phyloP scores from a whole-genome alignment of 2,113 vertebrate species.

The Dascyllus trimaculatus region DNA sequence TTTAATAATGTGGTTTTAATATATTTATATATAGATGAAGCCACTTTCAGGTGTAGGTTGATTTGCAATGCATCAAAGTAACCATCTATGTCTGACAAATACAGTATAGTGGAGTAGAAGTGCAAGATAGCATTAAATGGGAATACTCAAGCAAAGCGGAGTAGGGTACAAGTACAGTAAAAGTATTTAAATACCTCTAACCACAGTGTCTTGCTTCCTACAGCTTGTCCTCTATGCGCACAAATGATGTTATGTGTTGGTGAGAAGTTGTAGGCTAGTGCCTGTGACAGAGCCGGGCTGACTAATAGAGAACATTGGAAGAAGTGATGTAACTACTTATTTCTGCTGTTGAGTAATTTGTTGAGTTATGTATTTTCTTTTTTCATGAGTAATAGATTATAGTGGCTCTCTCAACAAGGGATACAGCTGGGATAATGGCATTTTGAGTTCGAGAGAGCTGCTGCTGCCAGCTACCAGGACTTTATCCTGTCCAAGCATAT shows the following conservation, averaged over 20 bases:
- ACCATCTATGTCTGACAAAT: too few relatives aligned
- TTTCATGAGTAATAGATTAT: neutral
- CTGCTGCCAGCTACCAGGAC: conserved; percentile 15
- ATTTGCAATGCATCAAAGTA: too few relatives aligned
- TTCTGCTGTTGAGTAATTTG: neutral
- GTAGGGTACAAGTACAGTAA: too few relatives aligned
- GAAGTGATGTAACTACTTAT: neutral
- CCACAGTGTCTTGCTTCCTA: too few relatives aligned
- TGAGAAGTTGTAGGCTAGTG: neutral
- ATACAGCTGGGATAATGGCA: neutral
- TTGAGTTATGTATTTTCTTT: neutral
- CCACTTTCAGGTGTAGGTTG: too few relatives aligned
- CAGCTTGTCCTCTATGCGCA: neutral
- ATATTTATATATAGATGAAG: too few relatives aligned
- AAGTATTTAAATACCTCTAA: too few relatives aligned
- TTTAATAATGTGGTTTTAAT: too few relatives aligned
- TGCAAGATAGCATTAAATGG: too few relatives aligned
- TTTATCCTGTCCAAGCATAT: conserved; percentile 7
- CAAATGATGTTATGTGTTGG: neutral
- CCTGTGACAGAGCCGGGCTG: neutral
- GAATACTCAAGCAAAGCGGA: too few relatives aligned
- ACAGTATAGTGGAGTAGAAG: too few relatives aligned
- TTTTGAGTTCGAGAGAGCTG: conserved; percentile 9
- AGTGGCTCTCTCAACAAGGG: neutral
- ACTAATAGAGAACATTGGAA: neutral